These are phyloP conservation scores for Etheostoma cragini DNA, from an alignment of 2,113 vertebrate species.

Conservation along the genomic window DNA sequence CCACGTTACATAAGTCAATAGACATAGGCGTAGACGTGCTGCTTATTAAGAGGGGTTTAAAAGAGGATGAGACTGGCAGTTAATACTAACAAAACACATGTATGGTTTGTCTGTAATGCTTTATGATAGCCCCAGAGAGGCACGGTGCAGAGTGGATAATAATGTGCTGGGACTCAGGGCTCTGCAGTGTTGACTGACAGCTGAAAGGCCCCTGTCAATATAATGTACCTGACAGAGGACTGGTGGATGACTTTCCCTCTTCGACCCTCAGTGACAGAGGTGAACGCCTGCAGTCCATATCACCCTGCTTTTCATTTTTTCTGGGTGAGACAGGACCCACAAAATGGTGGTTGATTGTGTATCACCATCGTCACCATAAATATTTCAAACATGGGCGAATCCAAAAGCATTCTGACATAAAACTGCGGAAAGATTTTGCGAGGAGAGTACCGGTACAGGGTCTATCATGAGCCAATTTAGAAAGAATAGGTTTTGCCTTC, in stretches of 20 bases:
- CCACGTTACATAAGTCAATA: slow-evolving; percentile 75
- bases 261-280: slow-evolving; percentile 36
- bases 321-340: background rate
- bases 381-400: slow-evolving; percentile 22
- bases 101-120: slow-evolving; percentile 53
- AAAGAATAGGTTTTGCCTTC: slow-evolving; percentile 36
- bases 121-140: slow-evolving; percentile 39
- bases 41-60: slow-evolving; percentile 66
- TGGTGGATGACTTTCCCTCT: slow-evolving; percentile 41
- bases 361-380: background rate
- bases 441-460: slow-evolving; percentile 5
- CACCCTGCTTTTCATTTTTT: slow-evolving; percentile 30
- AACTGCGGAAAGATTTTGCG: slow-evolving; percentile 18
- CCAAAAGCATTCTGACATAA: slow-evolving; percentile 15
- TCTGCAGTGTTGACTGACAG: slow-evolving; percentile 61
- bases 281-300: slow-evolving; percentile 31
- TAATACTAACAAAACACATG: slow-evolving; percentile 55
- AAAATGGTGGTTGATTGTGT: slow-evolving; percentile 5
- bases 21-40: slow-evolving; percentile 49
- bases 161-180: slow-evolving; percentile 49
- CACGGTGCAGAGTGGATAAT: slow-evolving; percentile 53
- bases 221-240: slow-evolving; percentile 34
- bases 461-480: slow-evolving; percentile 35
- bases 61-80: slow-evolving; percentile 59
- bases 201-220: slow-evolving; percentile 68